These are phyloP conservation scores for Tragelaphus scriptus DNA, from an alignment of 2,113 vertebrate species.

Conservation along the genomic window DNA sequence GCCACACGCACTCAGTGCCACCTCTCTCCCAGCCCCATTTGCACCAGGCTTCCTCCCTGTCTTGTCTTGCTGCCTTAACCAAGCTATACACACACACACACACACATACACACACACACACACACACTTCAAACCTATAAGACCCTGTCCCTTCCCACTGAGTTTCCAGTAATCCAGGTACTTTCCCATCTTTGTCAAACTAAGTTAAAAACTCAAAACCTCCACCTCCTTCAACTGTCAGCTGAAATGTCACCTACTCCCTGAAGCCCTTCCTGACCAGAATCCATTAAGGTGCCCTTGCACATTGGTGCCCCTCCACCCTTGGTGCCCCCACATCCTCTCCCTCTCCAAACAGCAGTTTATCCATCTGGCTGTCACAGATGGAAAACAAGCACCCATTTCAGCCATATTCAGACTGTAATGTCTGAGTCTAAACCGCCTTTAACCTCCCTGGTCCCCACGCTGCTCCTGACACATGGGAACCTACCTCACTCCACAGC, in stretches of 20 bases:
- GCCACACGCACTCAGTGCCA: background rate
- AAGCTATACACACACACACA: background rate
- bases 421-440: background rate
- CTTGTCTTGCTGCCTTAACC: background rate
- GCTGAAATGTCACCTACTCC: background rate
- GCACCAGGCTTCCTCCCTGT: background rate
- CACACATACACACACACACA: too few species aligned
- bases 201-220: background rate
- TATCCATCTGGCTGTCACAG: background rate
- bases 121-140: background rate
- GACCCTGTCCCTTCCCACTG: background rate
- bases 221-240: background rate
- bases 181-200: background rate
- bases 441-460: too few species aligned
- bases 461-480: background rate
- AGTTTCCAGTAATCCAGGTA: background rate
- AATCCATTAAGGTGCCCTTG: background rate
- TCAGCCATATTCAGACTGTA: accelerated
- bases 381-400: background rate
- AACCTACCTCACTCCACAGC: accelerated
- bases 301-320: accelerated
- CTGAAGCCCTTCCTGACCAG: background rate
- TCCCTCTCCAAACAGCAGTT: background rate
- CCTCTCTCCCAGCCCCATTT: background rate
- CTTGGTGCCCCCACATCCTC: accelerated